A percentile compares a stretch with the other conserved stretches of the same genome.
Evolutionary conservation across 2,113 vertebrate genomes (phyloP).

Genomic region (Ellobius talpinus): DNA sequence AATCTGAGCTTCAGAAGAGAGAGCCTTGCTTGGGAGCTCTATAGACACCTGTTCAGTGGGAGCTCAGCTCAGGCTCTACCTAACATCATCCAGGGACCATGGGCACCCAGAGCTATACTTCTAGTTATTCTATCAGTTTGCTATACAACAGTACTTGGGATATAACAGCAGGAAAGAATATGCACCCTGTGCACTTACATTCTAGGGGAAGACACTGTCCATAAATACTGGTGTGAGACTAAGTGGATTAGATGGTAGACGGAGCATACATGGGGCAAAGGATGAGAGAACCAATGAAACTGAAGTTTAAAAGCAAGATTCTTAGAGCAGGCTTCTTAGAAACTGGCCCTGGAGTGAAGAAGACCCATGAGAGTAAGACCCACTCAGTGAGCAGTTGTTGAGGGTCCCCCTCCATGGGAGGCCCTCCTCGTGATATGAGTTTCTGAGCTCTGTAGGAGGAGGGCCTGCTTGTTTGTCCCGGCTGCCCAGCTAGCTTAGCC

Average conservation of each 20-base stretch:
- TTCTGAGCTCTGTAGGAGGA: not conserved
- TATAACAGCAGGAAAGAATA: not conserved
- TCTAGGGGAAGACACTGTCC: not conserved
- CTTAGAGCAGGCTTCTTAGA: not conserved
- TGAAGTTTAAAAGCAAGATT: not conserved
- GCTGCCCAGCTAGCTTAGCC: too few relatives aligned
- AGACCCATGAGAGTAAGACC: not conserved
- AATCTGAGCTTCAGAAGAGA: not conserved
- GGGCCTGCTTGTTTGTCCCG: too few relatives aligned
- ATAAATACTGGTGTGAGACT: not conserved
- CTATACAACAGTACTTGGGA: not conserved
- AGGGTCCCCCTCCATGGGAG: not conserved
- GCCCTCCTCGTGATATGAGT: too few relatives aligned
- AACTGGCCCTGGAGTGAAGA: not conserved
- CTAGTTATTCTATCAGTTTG: not conserved
- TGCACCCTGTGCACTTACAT: not conserved
- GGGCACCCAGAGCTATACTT: not conserved
- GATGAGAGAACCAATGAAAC: not conserved
- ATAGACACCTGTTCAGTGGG: too few relatives aligned
- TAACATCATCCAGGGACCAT: accelerated
- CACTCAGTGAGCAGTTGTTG: not conserved
- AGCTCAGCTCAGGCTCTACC: accelerated
- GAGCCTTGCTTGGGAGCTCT: not conserved
- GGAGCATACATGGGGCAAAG: not conserved
- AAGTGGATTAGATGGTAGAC: not conserved